Conservation (phyloP, 1,140 invertebrate genomes). For the Calycopis cecrops region DNA sequence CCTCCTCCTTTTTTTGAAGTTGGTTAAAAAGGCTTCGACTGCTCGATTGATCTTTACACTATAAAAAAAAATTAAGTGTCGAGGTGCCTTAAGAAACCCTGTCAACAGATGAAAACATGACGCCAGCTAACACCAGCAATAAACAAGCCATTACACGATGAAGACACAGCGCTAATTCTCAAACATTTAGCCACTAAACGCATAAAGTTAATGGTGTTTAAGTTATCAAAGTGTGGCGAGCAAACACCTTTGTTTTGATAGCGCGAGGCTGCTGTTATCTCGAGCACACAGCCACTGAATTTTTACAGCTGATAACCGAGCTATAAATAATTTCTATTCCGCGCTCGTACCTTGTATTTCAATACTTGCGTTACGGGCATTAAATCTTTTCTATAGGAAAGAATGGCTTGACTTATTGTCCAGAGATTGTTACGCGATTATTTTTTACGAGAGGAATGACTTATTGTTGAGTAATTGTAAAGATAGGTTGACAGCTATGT, state of each 20-base stretch:
- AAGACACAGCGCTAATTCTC: neutral
- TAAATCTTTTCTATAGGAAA: no score
- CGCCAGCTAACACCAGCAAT: neutral
- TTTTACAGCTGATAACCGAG: constrained; percentile 41
- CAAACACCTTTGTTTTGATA: constrained; percentile 45
- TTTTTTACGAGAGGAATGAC: no score
- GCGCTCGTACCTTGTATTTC: neutral
- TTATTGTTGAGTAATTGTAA: no score
- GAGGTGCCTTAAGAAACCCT: no score
- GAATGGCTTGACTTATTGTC: no score
- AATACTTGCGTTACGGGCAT: neutral
- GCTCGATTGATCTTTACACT: no score
- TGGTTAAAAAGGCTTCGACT: no score
- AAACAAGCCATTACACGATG: constrained; percentile 6
- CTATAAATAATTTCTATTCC: constrained; percentile 22
- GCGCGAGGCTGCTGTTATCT: constrained; percentile 37
- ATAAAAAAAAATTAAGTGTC: no score
- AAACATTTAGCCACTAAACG: constrained; percentile 1
- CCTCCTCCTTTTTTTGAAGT: no score
- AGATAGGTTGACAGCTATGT: no score
- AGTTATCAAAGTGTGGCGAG: constrained; percentile 26
- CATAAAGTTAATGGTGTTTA: constrained; percentile 9
- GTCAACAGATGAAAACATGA: no score
- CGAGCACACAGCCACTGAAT: constrained; percentile 33
- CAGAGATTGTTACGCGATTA: no score